Evolutionary conservation across 2,888 invertebrate genomes (phyloP).

Genomic region (Andricus quercusramuli): DNA sequence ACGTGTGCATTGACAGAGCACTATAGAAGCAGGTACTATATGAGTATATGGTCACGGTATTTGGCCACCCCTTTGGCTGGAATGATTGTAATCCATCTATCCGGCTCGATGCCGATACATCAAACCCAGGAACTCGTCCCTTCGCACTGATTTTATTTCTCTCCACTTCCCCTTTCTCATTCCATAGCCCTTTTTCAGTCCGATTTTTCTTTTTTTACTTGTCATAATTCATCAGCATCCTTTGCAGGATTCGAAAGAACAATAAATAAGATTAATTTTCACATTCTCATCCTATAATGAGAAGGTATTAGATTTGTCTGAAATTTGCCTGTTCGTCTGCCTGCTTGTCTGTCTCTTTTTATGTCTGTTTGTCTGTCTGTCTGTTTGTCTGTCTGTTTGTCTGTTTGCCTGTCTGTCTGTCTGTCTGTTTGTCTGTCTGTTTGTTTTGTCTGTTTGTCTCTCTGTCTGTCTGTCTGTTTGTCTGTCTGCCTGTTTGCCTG

Average conservation of each 20-base stretch:
- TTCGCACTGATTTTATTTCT: constrained; percentile 57
- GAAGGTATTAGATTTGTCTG: too few species aligned
- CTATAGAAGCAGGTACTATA: constrained; percentile 50
- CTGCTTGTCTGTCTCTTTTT: too few species aligned
- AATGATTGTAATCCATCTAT: constrained; percentile 79
- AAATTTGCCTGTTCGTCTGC: too few species aligned
- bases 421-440: too few species aligned
- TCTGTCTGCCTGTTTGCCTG: too few species aligned
- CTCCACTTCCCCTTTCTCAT: constrained; percentile 32
- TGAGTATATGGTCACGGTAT: constrained; percentile 73
- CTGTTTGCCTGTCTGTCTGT: too few species aligned
- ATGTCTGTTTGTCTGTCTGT: too few species aligned
- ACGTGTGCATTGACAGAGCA: constrained; percentile 55
- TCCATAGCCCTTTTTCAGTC: not conserved
- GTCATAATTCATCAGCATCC: not conserved
- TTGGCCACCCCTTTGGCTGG: constrained; percentile 76
- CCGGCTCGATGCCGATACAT: constrained; percentile 75
- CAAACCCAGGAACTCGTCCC: constrained; percentile 65
- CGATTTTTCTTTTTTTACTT: not conserved
- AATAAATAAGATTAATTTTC: too few species aligned
- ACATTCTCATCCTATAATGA: too few species aligned
- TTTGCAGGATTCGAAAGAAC: not conserved
- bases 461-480: too few species aligned
- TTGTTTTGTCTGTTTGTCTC: too few species aligned
- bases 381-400: too few species aligned